These are phyloP conservation scores for Enoplosus armatus DNA, from an alignment of 2,797 vertebrate genomes.

Conservation along the genomic window DNA sequence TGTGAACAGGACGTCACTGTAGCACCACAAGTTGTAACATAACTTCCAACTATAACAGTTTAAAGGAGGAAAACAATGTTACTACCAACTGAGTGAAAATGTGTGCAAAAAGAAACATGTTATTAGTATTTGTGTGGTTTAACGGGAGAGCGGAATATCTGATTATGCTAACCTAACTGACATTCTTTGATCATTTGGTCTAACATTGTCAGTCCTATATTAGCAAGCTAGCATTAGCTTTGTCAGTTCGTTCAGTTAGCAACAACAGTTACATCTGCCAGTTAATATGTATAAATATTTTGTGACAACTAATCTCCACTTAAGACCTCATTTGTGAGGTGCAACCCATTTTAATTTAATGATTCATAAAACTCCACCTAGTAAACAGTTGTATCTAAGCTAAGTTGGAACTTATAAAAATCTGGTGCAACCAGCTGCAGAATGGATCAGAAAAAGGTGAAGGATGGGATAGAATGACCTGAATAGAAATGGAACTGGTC, in stretches of 20 bases:
- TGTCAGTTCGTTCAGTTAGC: background rate
- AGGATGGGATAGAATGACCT: background rate
- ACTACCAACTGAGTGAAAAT: background rate
- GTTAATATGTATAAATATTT: background rate
- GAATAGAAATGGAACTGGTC: background rate
- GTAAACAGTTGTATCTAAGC: accelerated
- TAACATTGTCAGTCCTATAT: background rate
- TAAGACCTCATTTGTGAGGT: background rate
- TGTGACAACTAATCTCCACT: background rate
- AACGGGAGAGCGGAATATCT: background rate
- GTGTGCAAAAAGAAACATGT: background rate
- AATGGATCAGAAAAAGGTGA: background rate
- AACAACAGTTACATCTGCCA: background rate
- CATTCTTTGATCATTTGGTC: background rate
- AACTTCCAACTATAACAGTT: background rate
- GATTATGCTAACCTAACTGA: background rate
- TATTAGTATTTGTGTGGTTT: background rate
- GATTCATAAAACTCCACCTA: background rate
- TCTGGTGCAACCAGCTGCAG: background rate
- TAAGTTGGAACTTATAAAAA: background rate
- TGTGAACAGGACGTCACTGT: background rate
- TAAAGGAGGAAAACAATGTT: no score
- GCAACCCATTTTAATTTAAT: background rate
- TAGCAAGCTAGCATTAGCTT: background rate
- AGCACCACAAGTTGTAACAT: background rate